Base-by-base conservation (phyloP, 2,888 invertebrate genomes). In the Standfussiana lucernea region DNA sequence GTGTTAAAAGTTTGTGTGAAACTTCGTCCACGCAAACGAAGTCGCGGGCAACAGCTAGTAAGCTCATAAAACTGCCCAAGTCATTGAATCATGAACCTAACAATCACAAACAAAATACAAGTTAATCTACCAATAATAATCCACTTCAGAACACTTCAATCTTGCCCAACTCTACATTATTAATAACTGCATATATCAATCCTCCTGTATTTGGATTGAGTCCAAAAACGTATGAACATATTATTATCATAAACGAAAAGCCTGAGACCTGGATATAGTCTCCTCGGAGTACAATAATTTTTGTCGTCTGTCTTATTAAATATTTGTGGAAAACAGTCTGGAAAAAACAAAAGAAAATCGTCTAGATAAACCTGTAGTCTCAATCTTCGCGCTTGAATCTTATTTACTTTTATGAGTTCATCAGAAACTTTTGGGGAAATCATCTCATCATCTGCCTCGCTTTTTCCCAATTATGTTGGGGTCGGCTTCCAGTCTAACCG, bases 101-200 rank as follows among this genome's bases (percentile, higher is more conserved):
- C 24, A 42, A 42, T 42, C 24, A 42, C 40, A 62, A 64, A 35
- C 21, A 11, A 68, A 68, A 70, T 32, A 40, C n/a, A 37, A 68
- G 5, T 45, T 1, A 37, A 2, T 73, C 18, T 40, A 7, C 47
- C 40, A 75, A 13, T n/a, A 66, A 66, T 35, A 77, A 47, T 68
- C 40, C n/a, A 28, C n/a, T 78, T 50, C 35, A 77, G 21, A 78
- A 59, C 40, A 77, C 40, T 61, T 61, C 35, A 76, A 61, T 50
- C 2, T 40, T 42, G n/a, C 37, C 32, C 10, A 56, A 32, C 15
- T 28, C 21, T 13, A 59, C 32, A 59, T 59, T 59, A 59, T 32
- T 59, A 59, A 59, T 59, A 59, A 32, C 59, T 32, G 59, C 28
- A 32, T 18, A 28, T 56, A 59, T 18, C 6, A 32, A 32, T 32